Percentiles rank a stretch among this genome's conserved stretches.
Evolutionary conservation across 2,888 invertebrate genomes (phyloP).

Genomic region (Apodemia mormo): DNA sequence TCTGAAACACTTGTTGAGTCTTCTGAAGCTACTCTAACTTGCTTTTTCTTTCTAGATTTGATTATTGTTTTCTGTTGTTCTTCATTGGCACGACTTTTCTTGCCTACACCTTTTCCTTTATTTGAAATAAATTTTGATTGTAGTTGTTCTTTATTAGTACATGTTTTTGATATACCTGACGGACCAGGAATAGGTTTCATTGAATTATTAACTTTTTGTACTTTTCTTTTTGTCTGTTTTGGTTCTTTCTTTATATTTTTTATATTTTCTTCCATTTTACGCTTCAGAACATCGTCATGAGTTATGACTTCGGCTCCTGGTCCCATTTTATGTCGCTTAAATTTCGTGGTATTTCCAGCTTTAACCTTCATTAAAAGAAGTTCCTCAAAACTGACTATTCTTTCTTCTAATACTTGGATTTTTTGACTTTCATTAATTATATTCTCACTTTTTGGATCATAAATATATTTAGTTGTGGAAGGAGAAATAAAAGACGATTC

Average conservation of each 20-base stretch:
- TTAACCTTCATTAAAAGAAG: slow-evolving; percentile 31
- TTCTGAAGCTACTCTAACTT: too few species aligned
- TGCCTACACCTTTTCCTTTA: too few species aligned
- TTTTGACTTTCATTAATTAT: not conserved
- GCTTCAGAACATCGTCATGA: slow-evolving; percentile 28
- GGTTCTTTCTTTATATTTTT: slow-evolving; percentile 23
- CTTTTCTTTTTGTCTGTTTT: not conserved
- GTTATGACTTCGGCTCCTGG: slow-evolving; percentile 33
- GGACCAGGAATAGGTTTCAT: too few species aligned
- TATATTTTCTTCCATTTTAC: slow-evolving; percentile 20
- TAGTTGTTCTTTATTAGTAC: slow-evolving; percentile 13
- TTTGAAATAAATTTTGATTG: too few species aligned
- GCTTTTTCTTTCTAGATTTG: too few species aligned
- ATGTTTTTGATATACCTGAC: not conserved
- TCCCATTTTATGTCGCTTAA: slow-evolving; percentile 28
- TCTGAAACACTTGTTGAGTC: too few species aligned
- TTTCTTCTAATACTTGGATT: slow-evolving; percentile 27
- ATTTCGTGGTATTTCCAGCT: slow-evolving; percentile 23
- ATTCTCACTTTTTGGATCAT: not conserved
- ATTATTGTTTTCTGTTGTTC: too few species aligned
- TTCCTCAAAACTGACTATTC: slow-evolving; percentile 36
- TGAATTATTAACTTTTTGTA: too few species aligned
- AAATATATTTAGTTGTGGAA: too few species aligned
- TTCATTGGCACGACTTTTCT: too few species aligned
- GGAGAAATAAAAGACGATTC: not conserved